Conservation (phyloP, 64 coral and sea anemone species). For the Trachythela sp. region DNA sequence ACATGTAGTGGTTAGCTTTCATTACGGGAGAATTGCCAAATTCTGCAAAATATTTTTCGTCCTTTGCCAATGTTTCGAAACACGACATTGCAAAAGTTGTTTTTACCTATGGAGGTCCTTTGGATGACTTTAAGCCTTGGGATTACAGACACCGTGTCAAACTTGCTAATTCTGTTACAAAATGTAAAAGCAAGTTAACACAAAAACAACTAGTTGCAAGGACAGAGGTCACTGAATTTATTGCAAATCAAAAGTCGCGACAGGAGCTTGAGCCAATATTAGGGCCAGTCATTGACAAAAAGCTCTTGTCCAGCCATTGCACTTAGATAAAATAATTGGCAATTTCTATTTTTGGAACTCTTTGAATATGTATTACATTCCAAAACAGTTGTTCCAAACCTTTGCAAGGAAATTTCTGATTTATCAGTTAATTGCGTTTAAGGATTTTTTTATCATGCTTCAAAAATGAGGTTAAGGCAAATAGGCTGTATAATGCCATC, state of each 20-base stretch:
- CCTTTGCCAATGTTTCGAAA: neutral
- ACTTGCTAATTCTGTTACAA: conserved; percentile 28
- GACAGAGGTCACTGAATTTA: conserved; percentile 46
- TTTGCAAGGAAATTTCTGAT: neutral
- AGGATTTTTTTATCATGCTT: conserved; percentile 41
- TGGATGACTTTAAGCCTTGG: neutral
- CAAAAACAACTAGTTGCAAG: conserved; percentile 36
- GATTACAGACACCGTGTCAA: neutral
- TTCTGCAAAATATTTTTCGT: conserved; percentile 1
- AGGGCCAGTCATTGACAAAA: conserved; percentile 29
- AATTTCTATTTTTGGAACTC: neutral
- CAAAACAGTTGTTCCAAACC: neutral
- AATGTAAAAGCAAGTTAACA: conserved; percentile 41
- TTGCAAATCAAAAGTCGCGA: conserved; percentile 44
- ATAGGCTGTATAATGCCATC: conserved; percentile 32
- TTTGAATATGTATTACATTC: neutral
- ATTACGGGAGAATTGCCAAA: neutral
- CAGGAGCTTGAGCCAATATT: conserved; percentile 36
- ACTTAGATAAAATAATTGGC: conserved; percentile 11
- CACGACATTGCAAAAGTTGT: neutral
- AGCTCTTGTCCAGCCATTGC: neutral
- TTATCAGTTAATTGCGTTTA: neutral
- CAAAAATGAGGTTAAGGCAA: conserved; percentile 26
- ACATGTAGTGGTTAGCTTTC: neutral
- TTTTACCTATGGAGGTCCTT: neutral